Evolutionary conservation across 2,888 invertebrate genomes (phyloP).

Genomic region (Ctena decussata): DNA sequence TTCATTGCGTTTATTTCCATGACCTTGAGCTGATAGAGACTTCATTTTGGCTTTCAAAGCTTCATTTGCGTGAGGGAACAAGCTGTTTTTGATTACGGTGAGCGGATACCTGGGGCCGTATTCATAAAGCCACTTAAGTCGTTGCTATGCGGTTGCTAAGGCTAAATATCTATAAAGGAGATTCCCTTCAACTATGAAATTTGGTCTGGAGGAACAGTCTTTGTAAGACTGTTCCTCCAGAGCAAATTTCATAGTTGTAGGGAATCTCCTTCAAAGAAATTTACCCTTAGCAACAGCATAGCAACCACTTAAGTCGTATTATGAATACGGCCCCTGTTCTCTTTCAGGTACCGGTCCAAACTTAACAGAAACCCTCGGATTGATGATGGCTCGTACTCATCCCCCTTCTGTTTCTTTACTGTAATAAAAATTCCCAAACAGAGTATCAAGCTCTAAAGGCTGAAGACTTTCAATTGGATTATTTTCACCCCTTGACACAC

Average conservation of each 20-base stretch:
- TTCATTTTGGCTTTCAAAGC: neutral
- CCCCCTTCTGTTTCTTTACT: neutral
- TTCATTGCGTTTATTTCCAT: neutral
- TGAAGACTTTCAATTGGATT: neutral
- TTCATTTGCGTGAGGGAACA: constrained; percentile 20
- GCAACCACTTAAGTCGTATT: too few relatives aligned
- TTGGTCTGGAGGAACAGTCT: too few relatives aligned
- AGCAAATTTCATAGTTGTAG: too few relatives aligned
- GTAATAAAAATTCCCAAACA: neutral
- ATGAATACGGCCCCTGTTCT: neutral
- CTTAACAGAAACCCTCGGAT: neutral
- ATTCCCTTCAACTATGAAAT: too few relatives aligned
- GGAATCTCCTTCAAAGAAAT: too few relatives aligned
- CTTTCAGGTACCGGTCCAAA: neutral
- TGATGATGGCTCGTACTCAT: neutral
- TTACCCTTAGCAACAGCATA: too few relatives aligned
- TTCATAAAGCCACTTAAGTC: too few relatives aligned
- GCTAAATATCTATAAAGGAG: too few relatives aligned
- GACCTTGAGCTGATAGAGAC: neutral
- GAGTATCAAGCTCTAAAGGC: neutral
- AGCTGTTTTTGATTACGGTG: constrained; percentile 19
- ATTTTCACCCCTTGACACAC: neutral
- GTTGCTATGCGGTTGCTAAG: too few relatives aligned
- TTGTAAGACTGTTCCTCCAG: too few relatives aligned
- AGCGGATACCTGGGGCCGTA: too few relatives aligned